Evolutionary conservation across 2,797 vertebrate species (phyloP), one percentile per base, ranked within the genome.

Genomic region (Urosaurus nigricauda): DNA sequence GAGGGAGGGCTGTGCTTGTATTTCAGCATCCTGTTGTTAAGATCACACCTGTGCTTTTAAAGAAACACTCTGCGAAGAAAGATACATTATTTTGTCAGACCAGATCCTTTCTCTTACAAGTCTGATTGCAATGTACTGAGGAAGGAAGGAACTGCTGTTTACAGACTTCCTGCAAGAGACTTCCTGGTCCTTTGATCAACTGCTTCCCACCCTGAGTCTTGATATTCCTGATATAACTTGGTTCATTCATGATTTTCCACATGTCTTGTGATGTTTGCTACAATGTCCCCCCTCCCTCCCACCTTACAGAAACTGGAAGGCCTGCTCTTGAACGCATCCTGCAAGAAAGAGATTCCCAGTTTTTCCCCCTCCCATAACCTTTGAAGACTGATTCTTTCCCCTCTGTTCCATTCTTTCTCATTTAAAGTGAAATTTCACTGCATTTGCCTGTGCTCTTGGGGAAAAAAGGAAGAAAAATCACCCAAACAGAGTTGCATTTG

Each of bases 121-220:
- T 32, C 60, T 78, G 63, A 56, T 56, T 37, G 24, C 13, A 17
- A 88, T 79, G 70, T 65, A 16, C 12, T 4, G 65, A 53, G 47
- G 75, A n/a, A 71, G 82, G 87, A 83, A 88, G 81, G 40, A 63
- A 47, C 70, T 63, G 71, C 56, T 58, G 19, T 11, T 77, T 65
- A 43, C 87, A 84, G 63, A 71, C 63, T 84, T 88, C 82, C 87
- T 79, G 74, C 74, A 88, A 26, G 60, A 26, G 51, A 37, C 63
- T 84, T 88, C 81, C 87, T 79, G 60, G 35, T 71, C 63, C 74
- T 88, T 88, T 88, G 74, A 88, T 84, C 87, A 70, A 13, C 47
- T 65, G 19, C 29, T 84, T 79, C 74, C 82, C 63, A 70, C 51
- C 77, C 47, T 35, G 58, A 56, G 19, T 24, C 21, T 32, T 63